Conservation (phyloP, 2,888 invertebrate genomes). For the Dryocosmus kuriphilus region DNA sequence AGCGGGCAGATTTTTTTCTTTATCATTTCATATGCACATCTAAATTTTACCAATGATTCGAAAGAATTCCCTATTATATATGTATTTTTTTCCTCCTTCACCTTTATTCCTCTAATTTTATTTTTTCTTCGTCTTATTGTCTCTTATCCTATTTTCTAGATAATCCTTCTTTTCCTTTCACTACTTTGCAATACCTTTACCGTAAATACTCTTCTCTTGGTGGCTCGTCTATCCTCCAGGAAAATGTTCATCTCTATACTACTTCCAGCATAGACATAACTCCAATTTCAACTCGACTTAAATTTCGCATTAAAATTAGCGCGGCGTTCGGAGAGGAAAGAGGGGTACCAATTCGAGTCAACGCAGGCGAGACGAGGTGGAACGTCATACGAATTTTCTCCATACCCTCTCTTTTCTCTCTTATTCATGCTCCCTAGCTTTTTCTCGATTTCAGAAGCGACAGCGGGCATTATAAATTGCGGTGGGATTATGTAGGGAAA, state of each 20-base stretch:
- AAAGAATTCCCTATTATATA: neutral
- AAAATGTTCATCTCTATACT: neutral
- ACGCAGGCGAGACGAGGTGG: constrained; percentile 17
- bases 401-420: constrained; percentile 18
- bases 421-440: constrained; percentile 31
- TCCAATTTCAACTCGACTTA: constrained; percentile 29
- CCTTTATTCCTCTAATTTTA: neutral
- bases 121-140: neutral
- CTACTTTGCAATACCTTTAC: neutral
- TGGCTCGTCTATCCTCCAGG: neutral
- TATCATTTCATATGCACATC: too few relatives aligned
- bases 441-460: constrained; percentile 37
- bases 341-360: constrained; percentile 18
- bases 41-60: too few relatives aligned
- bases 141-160: neutral
- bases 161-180: neutral
- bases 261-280: neutral
- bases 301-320: constrained; percentile 31
- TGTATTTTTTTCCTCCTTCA: neutral
- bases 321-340: neutral
- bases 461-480: constrained; percentile 31
- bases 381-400: constrained; percentile 32
- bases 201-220: constrained; percentile 2
- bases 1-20: too few relatives aligned
- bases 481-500: constrained; percentile 36